phyloP scores from a whole-genome alignment of 1,140 invertebrate species.

The Formica selysi region DNA sequence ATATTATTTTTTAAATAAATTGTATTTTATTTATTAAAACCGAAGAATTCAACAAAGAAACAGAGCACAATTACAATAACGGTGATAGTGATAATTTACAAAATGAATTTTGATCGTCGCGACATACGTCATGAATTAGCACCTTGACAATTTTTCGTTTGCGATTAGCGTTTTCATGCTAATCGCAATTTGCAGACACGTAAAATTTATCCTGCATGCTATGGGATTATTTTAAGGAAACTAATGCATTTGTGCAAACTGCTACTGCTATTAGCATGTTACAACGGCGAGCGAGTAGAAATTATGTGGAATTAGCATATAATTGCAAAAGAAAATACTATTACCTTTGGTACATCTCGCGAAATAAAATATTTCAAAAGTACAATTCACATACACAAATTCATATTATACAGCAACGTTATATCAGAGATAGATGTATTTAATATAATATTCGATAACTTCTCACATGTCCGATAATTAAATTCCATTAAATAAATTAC shows the following conservation, averaged over 20 bases:
- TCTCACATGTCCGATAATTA: background rate
- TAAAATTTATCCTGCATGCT: constrained; percentile 15
- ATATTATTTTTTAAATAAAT: background rate
- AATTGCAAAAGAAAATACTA: constrained; percentile 15
- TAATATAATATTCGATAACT: background rate
- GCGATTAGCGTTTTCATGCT: constrained; percentile 38
- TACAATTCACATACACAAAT: background rate
- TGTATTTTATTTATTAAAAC: background rate
- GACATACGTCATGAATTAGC: constrained; percentile 7
- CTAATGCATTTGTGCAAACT: constrained; percentile 17
- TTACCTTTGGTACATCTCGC: background rate
- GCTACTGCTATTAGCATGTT: background rate
- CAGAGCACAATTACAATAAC: background rate
- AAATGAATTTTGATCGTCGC: background rate
- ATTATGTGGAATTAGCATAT: constrained; percentile 31
- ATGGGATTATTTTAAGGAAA: constrained; percentile 12
- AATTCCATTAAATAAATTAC: constrained; percentile 8
- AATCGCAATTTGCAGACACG: constrained; percentile 37
- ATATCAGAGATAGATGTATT: background rate
- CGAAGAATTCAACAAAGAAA: background rate
- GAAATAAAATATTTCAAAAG: background rate
- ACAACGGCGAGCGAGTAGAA: background rate
- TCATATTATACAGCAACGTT: background rate
- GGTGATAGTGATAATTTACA: background rate
- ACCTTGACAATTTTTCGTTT: constrained; percentile 34